A percentile compares a stretch with the other conserved stretches of the same genome.
Conservation (phyloP, 2,113 vertebrate species). For the Anser brachyrhynchus region DNA sequence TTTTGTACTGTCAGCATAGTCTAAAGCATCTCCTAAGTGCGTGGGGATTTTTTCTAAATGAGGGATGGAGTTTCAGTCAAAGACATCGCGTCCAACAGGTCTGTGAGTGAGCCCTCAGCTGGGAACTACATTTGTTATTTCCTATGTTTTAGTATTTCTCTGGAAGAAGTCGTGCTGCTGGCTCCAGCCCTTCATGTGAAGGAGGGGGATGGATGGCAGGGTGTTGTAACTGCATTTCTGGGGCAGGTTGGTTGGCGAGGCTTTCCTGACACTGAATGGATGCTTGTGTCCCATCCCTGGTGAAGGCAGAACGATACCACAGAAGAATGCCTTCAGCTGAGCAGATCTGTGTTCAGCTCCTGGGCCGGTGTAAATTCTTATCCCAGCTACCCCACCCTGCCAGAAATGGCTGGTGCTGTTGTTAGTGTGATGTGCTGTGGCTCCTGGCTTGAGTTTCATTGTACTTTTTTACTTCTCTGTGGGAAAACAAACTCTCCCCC, state of each 20-base stretch:
- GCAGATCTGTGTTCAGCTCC: neutral
- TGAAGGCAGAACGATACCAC: neutral
- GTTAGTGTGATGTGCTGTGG: fast-evolving
- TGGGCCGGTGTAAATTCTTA: neutral
- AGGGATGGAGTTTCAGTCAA: neutral
- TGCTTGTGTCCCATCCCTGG: neutral
- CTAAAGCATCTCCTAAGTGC: neutral
- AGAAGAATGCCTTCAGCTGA: neutral
- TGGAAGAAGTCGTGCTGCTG: neutral
- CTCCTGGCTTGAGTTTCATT: neutral
- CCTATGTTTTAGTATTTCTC: neutral
- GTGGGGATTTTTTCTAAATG: neutral
- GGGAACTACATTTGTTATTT: neutral
- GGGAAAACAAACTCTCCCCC: neutral
- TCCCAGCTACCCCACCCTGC: neutral
- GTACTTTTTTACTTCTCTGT: neutral
- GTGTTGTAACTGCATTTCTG: neutral
- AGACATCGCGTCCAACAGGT: neutral
- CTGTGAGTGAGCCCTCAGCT: fast-evolving
- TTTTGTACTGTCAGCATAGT: slow-evolving; percentile 7
- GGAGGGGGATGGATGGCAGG: neutral
- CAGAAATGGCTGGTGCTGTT: neutral
- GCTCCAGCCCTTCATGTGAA: neutral
- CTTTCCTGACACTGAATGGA: neutral
- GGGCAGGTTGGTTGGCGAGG: neutral